Evolutionary conservation across 2,797 vertebrate species (phyloP).

Genomic region (Gallinago stenura): DNA sequence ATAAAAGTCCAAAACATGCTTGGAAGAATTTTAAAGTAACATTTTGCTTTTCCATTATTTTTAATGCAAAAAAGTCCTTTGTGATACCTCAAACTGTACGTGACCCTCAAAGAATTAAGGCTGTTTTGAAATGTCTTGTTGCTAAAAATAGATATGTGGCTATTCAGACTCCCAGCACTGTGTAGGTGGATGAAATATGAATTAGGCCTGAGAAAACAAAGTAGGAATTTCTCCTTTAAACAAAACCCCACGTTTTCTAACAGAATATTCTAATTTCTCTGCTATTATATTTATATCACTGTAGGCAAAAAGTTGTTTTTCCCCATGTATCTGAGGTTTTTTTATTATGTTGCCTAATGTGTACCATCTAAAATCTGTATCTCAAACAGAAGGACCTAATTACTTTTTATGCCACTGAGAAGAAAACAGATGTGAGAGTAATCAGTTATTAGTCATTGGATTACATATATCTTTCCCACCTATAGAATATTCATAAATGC

Average conservation of each 20-base stretch:
- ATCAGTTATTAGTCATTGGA: not conserved
- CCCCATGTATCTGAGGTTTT: not conserved
- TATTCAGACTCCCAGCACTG: slow-evolving; percentile 12
- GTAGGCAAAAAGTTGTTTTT: not conserved
- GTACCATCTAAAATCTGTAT: not conserved
- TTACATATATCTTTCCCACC: not conserved
- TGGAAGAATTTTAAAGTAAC: slow-evolving; percentile 1
- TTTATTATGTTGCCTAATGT: not conserved
- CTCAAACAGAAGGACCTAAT: not conserved
- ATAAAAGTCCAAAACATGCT: not conserved
- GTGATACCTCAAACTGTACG: not conserved
- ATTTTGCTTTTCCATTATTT: not conserved
- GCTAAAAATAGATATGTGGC: slow-evolving; percentile 47
- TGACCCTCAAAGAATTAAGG: slow-evolving; percentile 30
- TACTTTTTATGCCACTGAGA: not conserved
- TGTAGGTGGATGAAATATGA: slow-evolving; percentile 47
- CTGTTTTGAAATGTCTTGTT: slow-evolving; percentile 38
- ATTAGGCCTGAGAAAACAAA: slow-evolving; percentile 55
- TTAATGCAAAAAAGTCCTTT: not conserved
- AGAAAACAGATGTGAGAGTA: not conserved
- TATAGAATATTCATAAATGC: not conserved
- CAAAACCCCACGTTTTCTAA: not conserved
- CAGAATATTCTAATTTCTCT: not conserved
- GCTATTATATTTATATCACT: not conserved
- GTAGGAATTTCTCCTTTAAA: slow-evolving; percentile 54